These are phyloP conservation scores for Balearica regulorum DNA, from an alignment of 2,797 vertebrate genomes.

Conservation along the genomic window DNA sequence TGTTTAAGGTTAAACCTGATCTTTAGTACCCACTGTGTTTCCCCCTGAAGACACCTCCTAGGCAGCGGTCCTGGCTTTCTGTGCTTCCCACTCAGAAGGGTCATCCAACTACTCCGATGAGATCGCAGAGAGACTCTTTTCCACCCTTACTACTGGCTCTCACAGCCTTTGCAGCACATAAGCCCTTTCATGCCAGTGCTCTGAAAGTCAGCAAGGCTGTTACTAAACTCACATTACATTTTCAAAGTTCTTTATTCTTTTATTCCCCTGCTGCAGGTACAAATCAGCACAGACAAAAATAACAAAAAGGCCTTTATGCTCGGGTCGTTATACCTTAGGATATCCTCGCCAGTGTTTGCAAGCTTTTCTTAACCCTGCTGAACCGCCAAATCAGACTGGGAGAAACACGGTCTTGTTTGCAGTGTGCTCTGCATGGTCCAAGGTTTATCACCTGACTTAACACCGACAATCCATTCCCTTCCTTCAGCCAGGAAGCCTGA, in stretches of 20 bases:
- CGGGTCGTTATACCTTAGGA: background rate
- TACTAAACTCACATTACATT: background rate
- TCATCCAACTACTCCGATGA: background rate
- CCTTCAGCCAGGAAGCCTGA: background rate
- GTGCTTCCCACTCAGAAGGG: background rate
- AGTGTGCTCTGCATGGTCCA: background rate
- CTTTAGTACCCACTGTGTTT: background rate
- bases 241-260: background rate
- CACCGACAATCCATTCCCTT: background rate
- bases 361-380: background rate
- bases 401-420: background rate
- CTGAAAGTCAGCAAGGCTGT: background rate
- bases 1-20: background rate
- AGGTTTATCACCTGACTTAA: background rate
- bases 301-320: background rate
- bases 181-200: background rate
- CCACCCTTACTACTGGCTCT: background rate
- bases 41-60: no score
- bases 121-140: background rate
- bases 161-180: fast-evolving
- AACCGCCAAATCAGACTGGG: background rate
- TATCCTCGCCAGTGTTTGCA: background rate
- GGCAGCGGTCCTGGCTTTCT: background rate
- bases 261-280: background rate
- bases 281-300: background rate